Evolutionary conservation across 2,797 vertebrate genomes (phyloP), one percentile per base, ranked within the genome.

Genomic region (Columba guinea): DNA sequence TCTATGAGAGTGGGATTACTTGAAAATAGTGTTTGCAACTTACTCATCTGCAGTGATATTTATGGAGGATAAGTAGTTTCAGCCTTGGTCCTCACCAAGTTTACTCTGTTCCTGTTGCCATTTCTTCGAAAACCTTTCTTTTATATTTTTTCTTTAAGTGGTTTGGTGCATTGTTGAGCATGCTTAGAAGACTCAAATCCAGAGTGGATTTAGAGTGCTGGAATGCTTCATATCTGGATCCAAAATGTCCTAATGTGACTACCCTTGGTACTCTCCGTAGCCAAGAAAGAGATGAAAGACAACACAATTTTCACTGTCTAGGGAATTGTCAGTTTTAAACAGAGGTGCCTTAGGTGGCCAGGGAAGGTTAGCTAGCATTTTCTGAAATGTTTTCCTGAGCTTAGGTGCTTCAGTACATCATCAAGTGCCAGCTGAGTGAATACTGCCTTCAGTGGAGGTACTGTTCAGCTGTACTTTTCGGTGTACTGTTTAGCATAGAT

Each of bases 141-240:
- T 5, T 0, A 1, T 37, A 0, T 30, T 32, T 34, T 24, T 68
- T 18, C 5, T 62, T 41, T 12, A n/a, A 73, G 26, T 30, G 5
- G 1, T 73, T 52, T 81, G 32, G 13, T 85, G 64, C 20, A 63
- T 21, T 1, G 2, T 24, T 53, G 27, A 64, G 27, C 15, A 10
- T n/a, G 13, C n/a, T 56, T 74, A 44, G 53, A 60, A 59, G 70
- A 59, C 5, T 23, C 24, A 24, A 41, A 9, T 44, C 30, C 19
- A 41, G 49, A 62, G 65, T 70, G 35, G 16, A 26, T 11, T 58
- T 34, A 7, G 5, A 59, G 27, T 64, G 22, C 51, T 4, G 3
- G 28, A n/a, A 51, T 56, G 28, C 30, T 86, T 84, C 44, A 28
- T 60, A 52, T 75, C 15, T 34, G 67, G 82, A 53, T 89, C 13